These are phyloP conservation scores for Chelonia mydas DNA, from an alignment of 2,797 vertebrate species.

Conservation along the genomic window DNA sequence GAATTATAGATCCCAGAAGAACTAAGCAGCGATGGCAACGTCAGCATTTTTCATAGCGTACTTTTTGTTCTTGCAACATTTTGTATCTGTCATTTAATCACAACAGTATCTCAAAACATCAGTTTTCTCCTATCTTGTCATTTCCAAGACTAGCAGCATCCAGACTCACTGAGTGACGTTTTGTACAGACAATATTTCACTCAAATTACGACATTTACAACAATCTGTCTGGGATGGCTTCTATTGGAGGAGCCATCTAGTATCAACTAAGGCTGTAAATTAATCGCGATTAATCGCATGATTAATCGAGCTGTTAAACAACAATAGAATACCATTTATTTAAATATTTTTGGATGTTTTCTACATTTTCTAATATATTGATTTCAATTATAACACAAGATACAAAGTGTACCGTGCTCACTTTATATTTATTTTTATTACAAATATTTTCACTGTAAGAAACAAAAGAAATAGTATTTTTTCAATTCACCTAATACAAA, in stretches of 20 bases:
- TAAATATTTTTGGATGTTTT: too few species aligned
- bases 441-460: too few species aligned
- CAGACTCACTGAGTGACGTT: background rate
- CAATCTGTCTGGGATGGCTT: background rate
- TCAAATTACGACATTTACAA: rapidly evolving
- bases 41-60: background rate
- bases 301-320: too few species aligned
- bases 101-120: background rate
- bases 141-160: background rate
- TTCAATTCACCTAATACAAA: too few species aligned
- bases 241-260: background rate
- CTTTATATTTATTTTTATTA: too few species aligned
- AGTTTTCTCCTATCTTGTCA: background rate
- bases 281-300: too few species aligned
- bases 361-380: too few species aligned
- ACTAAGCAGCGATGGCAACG: background rate
- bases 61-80: background rate
- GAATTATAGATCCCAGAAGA: background rate
- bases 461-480: too few species aligned
- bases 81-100: rapidly evolving
- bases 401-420: too few species aligned
- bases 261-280: background rate
- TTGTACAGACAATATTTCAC: background rate
- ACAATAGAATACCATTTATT: too few species aligned
- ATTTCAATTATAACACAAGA: too few species aligned